Base-by-base conservation (phyloP, 2,113 vertebrate species). In the Neogobius melanostomus region DNA sequence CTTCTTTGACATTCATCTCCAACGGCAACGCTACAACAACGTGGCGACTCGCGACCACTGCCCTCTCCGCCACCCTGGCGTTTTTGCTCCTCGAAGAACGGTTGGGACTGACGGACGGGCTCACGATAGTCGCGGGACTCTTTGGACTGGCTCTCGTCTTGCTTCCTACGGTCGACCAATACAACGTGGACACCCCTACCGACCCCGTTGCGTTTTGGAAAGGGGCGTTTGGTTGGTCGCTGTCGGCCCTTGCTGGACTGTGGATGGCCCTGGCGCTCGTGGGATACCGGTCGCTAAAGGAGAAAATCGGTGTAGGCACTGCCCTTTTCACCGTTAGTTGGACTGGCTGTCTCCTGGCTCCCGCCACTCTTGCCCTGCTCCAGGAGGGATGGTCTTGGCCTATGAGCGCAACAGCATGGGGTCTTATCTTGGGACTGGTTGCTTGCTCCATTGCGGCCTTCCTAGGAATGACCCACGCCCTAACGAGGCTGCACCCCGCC, bases 291-390 rank as follows among this genome's bases (percentile, higher is more conserved):
- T 96, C 96, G 57, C 93, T 98, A 80, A 96, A 94, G 82, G 96
- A 97, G 67, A 93, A 91, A 76, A 90, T 97, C 68, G 96, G 95
- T 77, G 95, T 98, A 81, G 96, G 94, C 88, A 96, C 95, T 0
- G 96, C 96, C 4, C 91, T 98, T 9, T 98, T 98, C 87, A 96
- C 95, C 16, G 96, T 98, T 16, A 96, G 96, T 28, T 98, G 96
- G 96, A 98, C 95, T 0, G 95, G 96, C 77, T 96, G 93, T 2
- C 75, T 95, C 47, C 94, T 96, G 83, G 92, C 96, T 71, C 85
- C 91, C 0, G 95, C 92, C 44, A 94, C 95, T 62, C 91, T 97
- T 94, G 94, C 92, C 49, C 67, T 97, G 50, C 92, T 98, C 82
- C 95, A 96, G 83, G 94, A 97, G 48, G 86, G 87, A 17, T 88